Conservation (phyloP, 1,140 invertebrate species). For the Brachionus paranguensis region DNA sequence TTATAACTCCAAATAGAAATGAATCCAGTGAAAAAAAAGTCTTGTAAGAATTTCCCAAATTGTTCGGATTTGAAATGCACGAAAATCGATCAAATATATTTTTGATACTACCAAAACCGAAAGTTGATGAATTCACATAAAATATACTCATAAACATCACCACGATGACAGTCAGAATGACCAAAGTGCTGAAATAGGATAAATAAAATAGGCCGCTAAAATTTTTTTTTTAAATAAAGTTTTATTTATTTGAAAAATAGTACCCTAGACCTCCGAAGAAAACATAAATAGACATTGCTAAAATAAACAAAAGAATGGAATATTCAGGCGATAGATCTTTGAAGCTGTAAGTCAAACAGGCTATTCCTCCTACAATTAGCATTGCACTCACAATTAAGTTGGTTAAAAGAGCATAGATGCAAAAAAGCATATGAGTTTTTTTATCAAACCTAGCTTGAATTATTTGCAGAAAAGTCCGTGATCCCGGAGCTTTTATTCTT, state of each 20-base stretch:
- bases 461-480: conserved; percentile 55
- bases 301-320: conserved; percentile 12
- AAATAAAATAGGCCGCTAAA: conserved; percentile 44
- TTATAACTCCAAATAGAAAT: conserved; percentile 54
- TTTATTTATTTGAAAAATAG: not conserved
- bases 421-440: conserved; percentile 51
- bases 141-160: conserved; percentile 43
- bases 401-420: conserved; percentile 52
- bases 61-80: conserved; percentile 41
- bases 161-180: conserved; percentile 43
- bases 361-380: conserved; percentile 31
- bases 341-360: not conserved
- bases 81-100: not conserved
- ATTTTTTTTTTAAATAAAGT: not conserved
- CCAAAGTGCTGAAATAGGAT: conserved; percentile 44
- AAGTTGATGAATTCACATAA: conserved; percentile 23
- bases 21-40: conserved; percentile 50
- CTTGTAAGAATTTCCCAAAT: conserved; percentile 48
- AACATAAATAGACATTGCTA: conserved; percentile 29
- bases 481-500: conserved; percentile 53
- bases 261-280: conserved; percentile 27
- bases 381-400: conserved; percentile 52
- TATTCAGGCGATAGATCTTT: conserved; percentile 17
- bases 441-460: conserved; percentile 53
- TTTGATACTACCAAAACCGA: not conserved